These are phyloP conservation scores for Brienomyrus longianalis DNA, from an alignment of 2,113 vertebrate species.

Conservation along the genomic window DNA sequence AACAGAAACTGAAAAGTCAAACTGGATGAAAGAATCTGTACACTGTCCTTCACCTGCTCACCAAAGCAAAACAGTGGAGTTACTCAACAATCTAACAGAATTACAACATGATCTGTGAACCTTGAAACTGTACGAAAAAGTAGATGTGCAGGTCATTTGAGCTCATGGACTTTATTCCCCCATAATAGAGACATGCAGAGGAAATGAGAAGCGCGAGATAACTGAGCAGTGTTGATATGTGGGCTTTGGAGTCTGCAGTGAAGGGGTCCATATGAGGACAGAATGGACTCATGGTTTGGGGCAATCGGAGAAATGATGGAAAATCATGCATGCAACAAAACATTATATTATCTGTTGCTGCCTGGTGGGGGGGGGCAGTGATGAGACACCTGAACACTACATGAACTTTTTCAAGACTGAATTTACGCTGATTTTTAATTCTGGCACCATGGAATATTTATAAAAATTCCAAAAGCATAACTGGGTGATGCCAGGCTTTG, in stretches of 20 bases:
- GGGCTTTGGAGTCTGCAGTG: not conserved
- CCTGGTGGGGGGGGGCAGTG: not conserved
- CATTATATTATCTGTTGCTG: not conserved
- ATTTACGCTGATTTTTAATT: not conserved
- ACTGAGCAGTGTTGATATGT: not conserved
- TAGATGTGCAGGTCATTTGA: not conserved
- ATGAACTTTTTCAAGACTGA: not conserved
- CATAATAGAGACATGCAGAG: not conserved
- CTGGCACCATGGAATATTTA: not conserved
- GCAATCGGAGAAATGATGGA: not conserved
- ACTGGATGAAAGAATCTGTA: not conserved
- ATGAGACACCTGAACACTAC: not conserved
- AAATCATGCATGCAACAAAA: not conserved
- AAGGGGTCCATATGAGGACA: not conserved
- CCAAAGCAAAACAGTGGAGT: not conserved
- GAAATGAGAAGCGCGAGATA: not conserved
- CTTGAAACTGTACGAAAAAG: not conserved
- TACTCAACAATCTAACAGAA: not conserved
- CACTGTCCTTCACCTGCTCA: not conserved
- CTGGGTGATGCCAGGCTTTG: not conserved
- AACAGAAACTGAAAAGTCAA: not conserved
- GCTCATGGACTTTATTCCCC: not conserved
- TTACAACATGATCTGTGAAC: not conserved
- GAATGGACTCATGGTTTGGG: not conserved
- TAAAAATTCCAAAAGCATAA: not conserved